Percentiles rank a stretch among this genome's conserved stretches.
Conservation (phyloP, 1,140 invertebrate species). For the Brachionus manjavacas region DNA sequence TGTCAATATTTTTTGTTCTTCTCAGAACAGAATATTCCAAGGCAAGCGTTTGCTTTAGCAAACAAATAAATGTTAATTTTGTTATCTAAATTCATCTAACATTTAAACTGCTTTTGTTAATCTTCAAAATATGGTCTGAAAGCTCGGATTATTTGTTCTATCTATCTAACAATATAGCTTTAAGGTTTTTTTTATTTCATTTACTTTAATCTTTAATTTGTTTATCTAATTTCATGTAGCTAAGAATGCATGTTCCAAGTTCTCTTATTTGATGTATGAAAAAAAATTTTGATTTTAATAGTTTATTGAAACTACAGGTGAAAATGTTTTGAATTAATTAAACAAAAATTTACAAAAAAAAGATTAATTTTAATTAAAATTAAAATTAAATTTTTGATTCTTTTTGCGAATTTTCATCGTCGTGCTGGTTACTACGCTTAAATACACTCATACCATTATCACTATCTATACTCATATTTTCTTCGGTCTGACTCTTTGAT, state of each 20-base stretch:
- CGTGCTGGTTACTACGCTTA: neutral
- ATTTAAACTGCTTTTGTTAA: neutral
- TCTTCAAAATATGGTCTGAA: neutral
- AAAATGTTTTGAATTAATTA: neutral
- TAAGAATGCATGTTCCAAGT: neutral
- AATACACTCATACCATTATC: conserved; percentile 6
- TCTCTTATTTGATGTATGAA: too few relatives aligned
- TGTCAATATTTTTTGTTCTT: neutral
- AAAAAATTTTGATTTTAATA: neutral
- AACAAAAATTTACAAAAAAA: neutral
- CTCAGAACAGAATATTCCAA: neutral
- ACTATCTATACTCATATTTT: conserved; percentile 34
- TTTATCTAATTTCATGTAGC: neutral
- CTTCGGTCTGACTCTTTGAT: neutral
- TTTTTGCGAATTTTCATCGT: neutral
- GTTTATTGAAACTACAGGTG: conserved; percentile 14
- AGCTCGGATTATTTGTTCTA: neutral
- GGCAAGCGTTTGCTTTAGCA: neutral
- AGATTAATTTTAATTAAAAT: neutral
- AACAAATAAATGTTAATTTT: neutral
- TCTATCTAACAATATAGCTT: neutral
- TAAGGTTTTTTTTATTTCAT: neutral
- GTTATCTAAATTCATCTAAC: neutral
- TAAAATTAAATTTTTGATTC: conserved; percentile 9
- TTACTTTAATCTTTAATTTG: neutral